Evolutionary conservation across 2,113 vertebrate genomes (phyloP), one percentile per base, ranked within the genome.

Genomic region (Phaethornis superciliosus): DNA sequence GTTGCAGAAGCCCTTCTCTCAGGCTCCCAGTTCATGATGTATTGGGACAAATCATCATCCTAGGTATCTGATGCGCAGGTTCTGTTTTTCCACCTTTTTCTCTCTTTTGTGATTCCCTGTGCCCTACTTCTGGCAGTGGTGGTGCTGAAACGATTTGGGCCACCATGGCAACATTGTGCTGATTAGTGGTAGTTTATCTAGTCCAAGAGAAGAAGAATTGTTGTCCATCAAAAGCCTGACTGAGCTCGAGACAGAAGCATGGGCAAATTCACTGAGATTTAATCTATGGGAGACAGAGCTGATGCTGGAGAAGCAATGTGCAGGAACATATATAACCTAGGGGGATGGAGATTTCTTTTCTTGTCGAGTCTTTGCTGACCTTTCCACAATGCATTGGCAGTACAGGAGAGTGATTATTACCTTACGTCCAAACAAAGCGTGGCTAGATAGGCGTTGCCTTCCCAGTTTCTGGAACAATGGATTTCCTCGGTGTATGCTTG

Each of bases 381-480:
- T 69, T 80, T 75, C 32, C 28, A 40, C 0, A 0, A 86, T 76
- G 10, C 6, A 9, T 5, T 60, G 51, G 15, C 24, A 58, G 42
- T 46, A 52, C 12, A 62, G 16, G 4, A 18, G 3, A 17, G 10
- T 62, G 42, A 59, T 86, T 51, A 44, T 64, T 15, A 55, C 26
- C 4, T 8, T 51, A 1, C 3, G 8, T 44, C 19, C 21, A n/a
- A 35, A 22, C 17, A 35, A 76, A 9, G 6, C 15, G 14, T 35
- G 40, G 33, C 51, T 17, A 74, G 35, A 15, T 9, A 92, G 14
- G 18, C 12, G 40, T 35, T 46, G 33, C 15, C 37, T 79, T 88
- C 44, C 13, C 7, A 0, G 40, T 47, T 69, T 82, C 56, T 75
- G 21, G 27, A 68, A 49, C 1, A 5, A 7, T 2, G 0, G 28